Evolutionary conservation across 2,888 invertebrate genomes (phyloP).

Genomic region (Platynereis dumerilii): DNA sequence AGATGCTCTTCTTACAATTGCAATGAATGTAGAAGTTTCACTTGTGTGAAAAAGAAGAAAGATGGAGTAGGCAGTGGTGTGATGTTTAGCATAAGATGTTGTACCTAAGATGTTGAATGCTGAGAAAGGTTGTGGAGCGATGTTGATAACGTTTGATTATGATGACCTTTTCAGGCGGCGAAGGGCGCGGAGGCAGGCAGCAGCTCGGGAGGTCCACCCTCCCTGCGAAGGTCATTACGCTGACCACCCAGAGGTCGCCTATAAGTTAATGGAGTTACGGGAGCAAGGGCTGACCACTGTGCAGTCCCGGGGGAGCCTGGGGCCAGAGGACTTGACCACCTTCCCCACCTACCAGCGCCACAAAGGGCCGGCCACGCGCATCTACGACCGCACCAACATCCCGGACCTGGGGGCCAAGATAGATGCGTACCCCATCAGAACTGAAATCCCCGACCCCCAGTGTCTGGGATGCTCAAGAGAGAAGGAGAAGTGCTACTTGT

Average conservation of each 20-base stretch:
- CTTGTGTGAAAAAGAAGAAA: too few species aligned
- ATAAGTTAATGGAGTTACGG: constrained; percentile 20
- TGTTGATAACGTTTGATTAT: not conserved
- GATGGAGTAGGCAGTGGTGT: too few species aligned
- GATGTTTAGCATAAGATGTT: too few species aligned
- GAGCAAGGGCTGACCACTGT: constrained; percentile 5
- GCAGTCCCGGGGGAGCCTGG: not conserved
- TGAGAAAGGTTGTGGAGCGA: too few species aligned
- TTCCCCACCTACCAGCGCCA: not conserved
- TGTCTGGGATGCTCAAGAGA: constrained; percentile 5
- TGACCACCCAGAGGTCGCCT: constrained; percentile 17
- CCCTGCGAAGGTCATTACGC: constrained; percentile 11
- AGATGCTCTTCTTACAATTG: too few species aligned
- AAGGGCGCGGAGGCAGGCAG: constrained; percentile 6
- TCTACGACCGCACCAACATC: constrained; percentile 1
- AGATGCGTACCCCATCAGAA: not conserved
- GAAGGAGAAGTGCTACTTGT: constrained; percentile 4
- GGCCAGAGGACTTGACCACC: constrained; percentile 1
- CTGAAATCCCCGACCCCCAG: constrained; percentile 2
- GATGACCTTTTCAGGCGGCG: constrained; percentile 11
- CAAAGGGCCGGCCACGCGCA: not conserved
- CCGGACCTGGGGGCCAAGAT: not conserved
- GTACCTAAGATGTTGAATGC: too few species aligned
- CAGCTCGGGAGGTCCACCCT: constrained; percentile 10
- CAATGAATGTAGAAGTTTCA: too few species aligned